A percentile compares a stretch with the other conserved stretches of the same genome.
These are phyloP conservation scores for Drosophila ficusphila DNA, from an alignment of 1,140 invertebrate species.

Conservation along the genomic window DNA sequence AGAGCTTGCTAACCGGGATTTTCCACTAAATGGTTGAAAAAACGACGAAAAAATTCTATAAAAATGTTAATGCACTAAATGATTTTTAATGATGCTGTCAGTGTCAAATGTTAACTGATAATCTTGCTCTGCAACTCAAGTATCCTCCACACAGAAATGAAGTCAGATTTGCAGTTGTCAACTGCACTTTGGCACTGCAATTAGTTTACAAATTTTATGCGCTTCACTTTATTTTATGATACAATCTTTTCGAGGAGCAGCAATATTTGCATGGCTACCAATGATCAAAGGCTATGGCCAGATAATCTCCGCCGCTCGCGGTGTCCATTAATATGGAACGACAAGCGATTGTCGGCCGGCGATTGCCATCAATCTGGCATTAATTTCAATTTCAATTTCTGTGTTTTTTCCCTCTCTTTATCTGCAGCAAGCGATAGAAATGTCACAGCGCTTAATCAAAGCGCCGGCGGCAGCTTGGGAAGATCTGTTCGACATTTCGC, in stretches of 20 bases:
- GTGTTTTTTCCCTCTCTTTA: background rate
- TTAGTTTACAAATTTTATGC: slow-evolving; percentile 48
- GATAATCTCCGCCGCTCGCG: slow-evolving; percentile 39
- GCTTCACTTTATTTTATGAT: slow-evolving; percentile 27
- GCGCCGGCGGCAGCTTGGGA: slow-evolving; percentile 44
- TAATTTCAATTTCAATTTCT: slow-evolving; percentile 65
- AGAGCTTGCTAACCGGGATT: too few species aligned
- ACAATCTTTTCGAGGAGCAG: slow-evolving; percentile 1
- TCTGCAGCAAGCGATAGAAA: slow-evolving; percentile 40
- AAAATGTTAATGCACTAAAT: slow-evolving; percentile 34
- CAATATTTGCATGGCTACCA: slow-evolving; percentile 49
- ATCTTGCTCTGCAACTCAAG: slow-evolving; percentile 5
- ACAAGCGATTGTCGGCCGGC: slow-evolving; percentile 43
- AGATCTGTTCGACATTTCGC: slow-evolving; percentile 34
- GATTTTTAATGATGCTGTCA: slow-evolving; percentile 74
- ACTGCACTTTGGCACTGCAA: slow-evolving; percentile 33
- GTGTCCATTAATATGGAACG: slow-evolving; percentile 65
- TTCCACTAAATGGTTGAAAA: too few species aligned
- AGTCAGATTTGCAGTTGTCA: slow-evolving; percentile 28
- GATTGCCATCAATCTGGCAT: slow-evolving; percentile 71
- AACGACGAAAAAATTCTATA: too few species aligned
- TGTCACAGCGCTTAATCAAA: slow-evolving; percentile 50
- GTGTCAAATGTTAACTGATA: slow-evolving; percentile 67
- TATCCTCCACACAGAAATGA: background rate
- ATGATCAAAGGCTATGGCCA: slow-evolving; percentile 34